Conservation (phyloP, 2,888 invertebrate genomes). For the Callimorpha dominula region DNA sequence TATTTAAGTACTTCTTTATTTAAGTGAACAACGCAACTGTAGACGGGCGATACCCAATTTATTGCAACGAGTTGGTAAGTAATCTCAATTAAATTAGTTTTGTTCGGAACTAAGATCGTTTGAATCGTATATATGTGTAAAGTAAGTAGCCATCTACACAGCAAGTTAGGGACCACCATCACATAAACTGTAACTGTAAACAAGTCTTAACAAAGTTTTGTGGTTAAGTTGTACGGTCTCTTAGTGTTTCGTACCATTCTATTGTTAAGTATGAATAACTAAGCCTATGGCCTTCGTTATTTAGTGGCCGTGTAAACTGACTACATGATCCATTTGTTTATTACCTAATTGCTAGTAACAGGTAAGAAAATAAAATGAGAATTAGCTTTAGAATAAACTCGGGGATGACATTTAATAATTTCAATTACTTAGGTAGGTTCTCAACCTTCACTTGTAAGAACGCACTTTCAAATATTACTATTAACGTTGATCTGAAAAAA, state of each 20-base stretch:
- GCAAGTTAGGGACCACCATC: slow-evolving; percentile 71
- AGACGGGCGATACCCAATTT: slow-evolving; percentile 42
- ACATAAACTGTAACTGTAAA: slow-evolving; percentile 80
- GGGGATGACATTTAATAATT: neutral
- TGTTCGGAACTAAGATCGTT: slow-evolving; percentile 67
- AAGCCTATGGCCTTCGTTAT: slow-evolving; percentile 50
- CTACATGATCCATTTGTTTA: neutral
- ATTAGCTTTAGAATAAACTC: neutral
- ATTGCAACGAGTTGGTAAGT: slow-evolving; percentile 51
- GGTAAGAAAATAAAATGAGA: neutral
- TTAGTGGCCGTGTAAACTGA: slow-evolving; percentile 35
- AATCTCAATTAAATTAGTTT: slow-evolving; percentile 62
- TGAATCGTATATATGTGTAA: slow-evolving; percentile 66
- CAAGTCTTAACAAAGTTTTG: slow-evolving; percentile 82
- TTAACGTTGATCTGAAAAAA: too few species aligned
- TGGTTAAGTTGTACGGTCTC: slow-evolving; percentile 76
- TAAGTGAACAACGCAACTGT: slow-evolving; percentile 28
- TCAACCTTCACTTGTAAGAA: too few species aligned
- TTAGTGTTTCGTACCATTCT: slow-evolving; percentile 71
- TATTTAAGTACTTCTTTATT: slow-evolving; percentile 26
- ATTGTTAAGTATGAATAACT: slow-evolving; percentile 67
- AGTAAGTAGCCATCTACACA: slow-evolving; percentile 58
- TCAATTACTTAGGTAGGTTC: too few species aligned
- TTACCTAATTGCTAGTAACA: neutral
- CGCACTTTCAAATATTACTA: too few species aligned